These are phyloP conservation scores for Promerops cafer DNA, from an alignment of 2,113 vertebrate species.

Conservation along the genomic window DNA sequence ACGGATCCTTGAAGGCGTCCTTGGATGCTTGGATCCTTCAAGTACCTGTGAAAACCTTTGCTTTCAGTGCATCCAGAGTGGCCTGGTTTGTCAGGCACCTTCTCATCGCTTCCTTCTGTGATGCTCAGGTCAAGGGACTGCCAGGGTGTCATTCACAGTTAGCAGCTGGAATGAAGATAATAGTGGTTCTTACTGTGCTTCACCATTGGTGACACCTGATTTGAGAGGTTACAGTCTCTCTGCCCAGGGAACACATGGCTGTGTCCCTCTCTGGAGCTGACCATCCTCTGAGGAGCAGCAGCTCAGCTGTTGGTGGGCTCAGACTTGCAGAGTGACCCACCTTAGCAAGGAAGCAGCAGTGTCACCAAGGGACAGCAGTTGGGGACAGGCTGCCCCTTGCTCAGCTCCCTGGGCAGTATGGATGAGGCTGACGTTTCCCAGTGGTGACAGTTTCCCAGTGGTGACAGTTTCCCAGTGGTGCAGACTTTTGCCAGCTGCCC, in stretches of 20 bases:
- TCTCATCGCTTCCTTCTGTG: not conserved
- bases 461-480: not conserved
- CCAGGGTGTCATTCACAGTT: not conserved
- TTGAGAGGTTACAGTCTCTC: not conserved
- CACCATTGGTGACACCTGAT: not conserved
- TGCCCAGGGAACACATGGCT: accelerated
- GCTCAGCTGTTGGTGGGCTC: not conserved
- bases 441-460: not conserved
- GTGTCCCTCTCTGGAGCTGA: not conserved
- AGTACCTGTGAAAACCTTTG: too few relatives aligned
- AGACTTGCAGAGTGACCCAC: not conserved
- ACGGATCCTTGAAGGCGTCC: too few relatives aligned
- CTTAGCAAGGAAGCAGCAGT: not conserved
- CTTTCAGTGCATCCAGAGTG: not conserved
- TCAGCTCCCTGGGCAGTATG: accelerated
- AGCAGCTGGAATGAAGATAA: not conserved
- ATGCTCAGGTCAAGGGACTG: not conserved
- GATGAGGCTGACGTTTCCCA: not conserved
- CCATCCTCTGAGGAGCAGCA: not conserved
- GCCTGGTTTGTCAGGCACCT: not conserved
- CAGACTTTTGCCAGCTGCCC: not conserved
- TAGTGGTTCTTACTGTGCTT: not conserved
- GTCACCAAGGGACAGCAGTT: not conserved
- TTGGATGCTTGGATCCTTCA: too few relatives aligned
- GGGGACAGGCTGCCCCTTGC: not conserved